Evolutionary conservation across 2,797 vertebrate genomes (phyloP).

Genomic region (Dermochelys coriacea): DNA sequence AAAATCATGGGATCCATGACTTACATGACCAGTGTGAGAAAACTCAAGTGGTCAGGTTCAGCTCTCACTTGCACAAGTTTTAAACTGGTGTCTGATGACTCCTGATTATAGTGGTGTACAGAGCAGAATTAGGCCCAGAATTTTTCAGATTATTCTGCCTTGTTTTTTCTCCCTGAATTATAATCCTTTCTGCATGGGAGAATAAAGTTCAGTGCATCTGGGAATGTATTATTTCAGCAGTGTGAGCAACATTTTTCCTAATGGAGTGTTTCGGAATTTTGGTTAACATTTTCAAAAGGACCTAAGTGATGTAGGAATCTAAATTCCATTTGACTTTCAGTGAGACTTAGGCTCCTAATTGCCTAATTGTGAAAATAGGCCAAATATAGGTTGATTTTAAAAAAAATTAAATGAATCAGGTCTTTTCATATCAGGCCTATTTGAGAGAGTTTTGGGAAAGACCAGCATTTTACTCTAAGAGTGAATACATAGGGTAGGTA

Average conservation of each 20-base stretch:
- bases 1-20: not conserved
- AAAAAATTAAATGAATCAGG: not conserved
- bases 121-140: not conserved
- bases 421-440: not conserved
- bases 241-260: not conserved
- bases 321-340: not conserved
- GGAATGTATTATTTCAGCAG: not conserved
- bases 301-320: not conserved
- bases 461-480: not conserved
- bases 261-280: not conserved
- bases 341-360: not conserved
- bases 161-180: not conserved
- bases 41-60: not conserved
- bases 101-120: not conserved
- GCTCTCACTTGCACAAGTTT: not conserved
- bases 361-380: not conserved
- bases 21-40: not conserved
- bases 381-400: too few species aligned
- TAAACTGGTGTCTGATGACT: not conserved
- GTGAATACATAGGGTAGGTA: too few species aligned
- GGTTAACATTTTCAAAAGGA: not conserved
- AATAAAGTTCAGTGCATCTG: not conserved
- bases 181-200: not conserved
- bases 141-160: not conserved
- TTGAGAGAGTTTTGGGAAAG: constrained; percentile 15